Evolutionary conservation across 2,888 invertebrate species (phyloP).

Genomic region (Disparrhopalites patrizii): DNA sequence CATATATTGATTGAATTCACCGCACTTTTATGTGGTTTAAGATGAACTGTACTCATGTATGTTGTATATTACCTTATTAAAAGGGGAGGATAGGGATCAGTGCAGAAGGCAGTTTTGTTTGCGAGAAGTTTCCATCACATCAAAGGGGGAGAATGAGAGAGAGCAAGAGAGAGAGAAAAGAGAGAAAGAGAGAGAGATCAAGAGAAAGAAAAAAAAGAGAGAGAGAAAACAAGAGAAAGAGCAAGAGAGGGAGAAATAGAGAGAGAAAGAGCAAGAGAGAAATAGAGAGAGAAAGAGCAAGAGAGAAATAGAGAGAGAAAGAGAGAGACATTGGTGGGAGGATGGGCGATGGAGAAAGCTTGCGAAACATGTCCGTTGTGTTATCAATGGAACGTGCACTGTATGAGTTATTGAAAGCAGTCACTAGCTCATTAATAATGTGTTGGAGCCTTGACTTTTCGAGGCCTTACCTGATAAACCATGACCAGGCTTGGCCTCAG

Average conservation of each 20-base stretch:
- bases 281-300: no score
- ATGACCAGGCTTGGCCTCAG: constrained; percentile 19
- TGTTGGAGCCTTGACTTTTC: constrained; percentile 23
- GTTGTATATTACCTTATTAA: no score
- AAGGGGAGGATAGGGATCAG: no score
- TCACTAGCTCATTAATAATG: constrained; percentile 19
- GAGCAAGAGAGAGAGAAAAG: background rate
- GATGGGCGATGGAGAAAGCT: background rate
- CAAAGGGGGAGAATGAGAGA: no score
- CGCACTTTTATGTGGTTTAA: no score
- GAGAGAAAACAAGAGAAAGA: background rate
- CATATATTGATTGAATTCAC: no score
- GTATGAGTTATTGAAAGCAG: constrained; percentile 13
- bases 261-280: no score
- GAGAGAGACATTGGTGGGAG: background rate
- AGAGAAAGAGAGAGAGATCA: background rate
- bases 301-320: no score
- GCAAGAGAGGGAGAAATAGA: background rate
- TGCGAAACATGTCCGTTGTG: constrained; percentile 5
- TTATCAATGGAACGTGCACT: constrained; percentile 22
- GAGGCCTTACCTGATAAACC: constrained; percentile 22
- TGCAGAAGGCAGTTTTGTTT: no score
- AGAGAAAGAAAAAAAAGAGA: background rate
- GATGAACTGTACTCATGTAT: no score
- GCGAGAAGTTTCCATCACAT: no score